Base-by-base conservation (phyloP, 2,113 vertebrate species). In the Corythoichthys haematopterus region DNA sequence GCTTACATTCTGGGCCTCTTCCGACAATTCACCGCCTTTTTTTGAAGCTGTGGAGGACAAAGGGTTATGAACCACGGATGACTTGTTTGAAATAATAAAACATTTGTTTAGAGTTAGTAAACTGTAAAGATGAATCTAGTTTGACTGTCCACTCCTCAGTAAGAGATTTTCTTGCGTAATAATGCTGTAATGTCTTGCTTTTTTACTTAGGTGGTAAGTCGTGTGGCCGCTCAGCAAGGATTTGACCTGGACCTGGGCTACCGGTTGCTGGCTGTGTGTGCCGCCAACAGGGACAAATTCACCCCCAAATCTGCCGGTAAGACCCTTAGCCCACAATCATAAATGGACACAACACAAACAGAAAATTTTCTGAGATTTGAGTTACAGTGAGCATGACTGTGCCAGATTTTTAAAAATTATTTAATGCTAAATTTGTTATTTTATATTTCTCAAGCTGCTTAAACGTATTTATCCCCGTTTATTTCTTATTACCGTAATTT, bases 261-360 rank as follows among this genome's bases (percentile, higher is more conserved):
- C 91, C 91, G 97, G 90, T 93, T 99, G 80, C 93, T 99, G 81
- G 97, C 97, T 48, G 97, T 98, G 87, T 99, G 97, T 60, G 96
- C 97, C 3, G 96, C 96, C 37, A 98, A 99, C 93, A 93, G 97
- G 65, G 97, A 99, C 93, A 99, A 99, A 90, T 98, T 98, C 92
- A 99, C 97, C 65, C 97, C 97, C 52, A 98, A 99, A 91, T 99
- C 97, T 83, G 97, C 97, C 77, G 97, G 97, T 99, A 93, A 93
- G 95, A 87, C 77, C 55, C 53, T n/a, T 14, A 28, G 2, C 28
- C 59, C 36, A 40, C 15, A 15, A 11, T 28, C n/a, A 33, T 33
- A 6, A 57, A 14, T 14, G 13, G 12, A 36, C 55, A 33, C 35
- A 57, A 57, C 55, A 28, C 40, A 61, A 28, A 61, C 3, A 45